phyloP scores from a whole-genome alignment of 2,113 vertebrate species.

The Thymallus thymallus region DNA sequence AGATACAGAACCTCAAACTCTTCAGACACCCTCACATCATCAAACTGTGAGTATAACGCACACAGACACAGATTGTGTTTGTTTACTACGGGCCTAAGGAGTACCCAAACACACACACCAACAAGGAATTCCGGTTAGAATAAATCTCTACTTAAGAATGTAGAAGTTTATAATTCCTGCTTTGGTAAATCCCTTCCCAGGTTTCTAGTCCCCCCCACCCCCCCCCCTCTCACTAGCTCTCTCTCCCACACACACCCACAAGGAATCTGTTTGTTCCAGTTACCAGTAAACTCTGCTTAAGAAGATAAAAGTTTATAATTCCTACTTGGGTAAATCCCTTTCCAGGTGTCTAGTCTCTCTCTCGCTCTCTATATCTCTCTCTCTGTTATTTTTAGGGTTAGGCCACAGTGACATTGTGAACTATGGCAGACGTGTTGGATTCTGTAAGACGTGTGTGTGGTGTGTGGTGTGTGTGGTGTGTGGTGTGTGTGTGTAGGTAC shows the following conservation, averaged over 20 bases:
- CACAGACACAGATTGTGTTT: background rate
- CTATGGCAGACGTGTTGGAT: conserved; percentile 49
- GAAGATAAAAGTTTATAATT: conserved; percentile 18
- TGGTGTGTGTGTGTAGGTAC: conserved; percentile 76
- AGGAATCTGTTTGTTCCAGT: background rate
- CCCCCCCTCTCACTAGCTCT: conserved; percentile 8
- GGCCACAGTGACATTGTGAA: conserved; percentile 43
- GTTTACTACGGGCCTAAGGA: background rate
- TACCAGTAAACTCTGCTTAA: conserved; percentile 4
- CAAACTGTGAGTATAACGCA: conserved; percentile 88
- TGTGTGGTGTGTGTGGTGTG: conserved; percentile 13
- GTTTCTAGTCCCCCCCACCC: background rate
- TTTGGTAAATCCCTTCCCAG: conserved; percentile 26
- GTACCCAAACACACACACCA: background rate
- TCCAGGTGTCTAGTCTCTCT: conserved; percentile 4
- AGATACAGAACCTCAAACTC: conserved; percentile 98
- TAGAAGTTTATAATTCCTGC: conserved; percentile 14
- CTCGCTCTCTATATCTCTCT: background rate
- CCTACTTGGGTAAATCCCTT: conserved; percentile 16
- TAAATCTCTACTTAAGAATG: conserved; percentile 10
- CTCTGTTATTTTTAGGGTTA: conserved; percentile 64
- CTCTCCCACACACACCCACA: background rate
- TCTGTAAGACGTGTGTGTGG: background rate
- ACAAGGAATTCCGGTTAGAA: background rate
- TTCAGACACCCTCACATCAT: conserved; percentile 99